Base-by-base conservation (phyloP, 2,888 invertebrate genomes). In the Parnassius glacialis region DNA sequence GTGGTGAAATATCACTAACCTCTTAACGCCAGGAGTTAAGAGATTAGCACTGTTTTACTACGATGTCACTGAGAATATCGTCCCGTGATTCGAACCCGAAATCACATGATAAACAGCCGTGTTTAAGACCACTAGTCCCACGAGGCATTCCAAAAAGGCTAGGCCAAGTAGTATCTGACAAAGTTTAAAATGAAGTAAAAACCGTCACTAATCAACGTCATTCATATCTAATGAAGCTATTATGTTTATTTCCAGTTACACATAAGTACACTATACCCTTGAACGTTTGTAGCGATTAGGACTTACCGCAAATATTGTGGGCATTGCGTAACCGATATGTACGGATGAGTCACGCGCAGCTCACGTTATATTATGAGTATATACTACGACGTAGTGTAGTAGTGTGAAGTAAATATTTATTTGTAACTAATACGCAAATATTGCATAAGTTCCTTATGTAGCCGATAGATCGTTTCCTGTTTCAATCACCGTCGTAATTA, bases 241-340 rank as follows among this genome's bases (percentile, higher is more conserved):
- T 59, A 41, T 45, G 48, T 48, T 41, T 45, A 44, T 34, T 25
- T 52, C 34, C 9, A 58, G 45, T 45, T n/a, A 45, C 45, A 58
- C 25, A 13, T 34, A 34, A 56, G 34, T 42, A 13, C 12, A 1
- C n/a, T 13, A 13, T 48, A 47, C 47, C 54, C 54, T 53, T 61
- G 51, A 52, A 52, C 1, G 34, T 45, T 45, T 52, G 5, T 12
- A 52, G 45, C 52, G 52, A 52, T 61, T 52, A 42, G 3, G 20
- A 52, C 20, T 11, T 10, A 20, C 34, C 48, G 48, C 47, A 52
- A 47, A 58, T 52, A 20, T 44, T 12, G 56, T 3, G 10, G 3
- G 3, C 13, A 52, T 61, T 57, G 52, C 56, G 61, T 52, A 61
- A 61, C 20, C 7, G 13, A 52, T 57, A 48, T 48, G 47, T 54